phyloP scores from a whole-genome alignment of 2,888 invertebrate species.

The Hipparchia sbordonii region DNA sequence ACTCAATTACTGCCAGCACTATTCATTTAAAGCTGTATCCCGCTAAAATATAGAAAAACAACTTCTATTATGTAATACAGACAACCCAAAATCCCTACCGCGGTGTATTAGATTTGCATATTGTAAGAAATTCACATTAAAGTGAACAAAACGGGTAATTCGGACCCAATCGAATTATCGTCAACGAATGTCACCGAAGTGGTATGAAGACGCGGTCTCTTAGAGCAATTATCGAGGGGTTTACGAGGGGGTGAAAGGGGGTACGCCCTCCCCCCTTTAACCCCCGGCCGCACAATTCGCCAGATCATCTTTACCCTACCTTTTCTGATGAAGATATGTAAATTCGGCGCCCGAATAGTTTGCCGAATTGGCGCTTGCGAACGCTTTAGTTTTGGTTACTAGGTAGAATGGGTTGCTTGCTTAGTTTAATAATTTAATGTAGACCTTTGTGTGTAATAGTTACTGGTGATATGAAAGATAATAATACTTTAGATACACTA shows the following conservation, averaged over 20 bases:
- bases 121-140: conserved; percentile 46
- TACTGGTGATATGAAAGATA: too few species aligned
- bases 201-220: conserved; percentile 71
- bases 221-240: conserved; percentile 61
- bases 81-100: conserved; percentile 30
- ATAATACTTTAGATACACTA: too few species aligned
- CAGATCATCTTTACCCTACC: conserved; percentile 77
- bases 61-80: conserved; percentile 28
- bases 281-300: conserved; percentile 57
- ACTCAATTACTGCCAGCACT: conserved; percentile 31
- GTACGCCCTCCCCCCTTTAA: conserved; percentile 40
- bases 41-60: conserved; percentile 26
- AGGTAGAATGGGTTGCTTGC: conserved; percentile 13
- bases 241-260: conserved; percentile 40
- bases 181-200: conserved; percentile 65
- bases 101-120: conserved; percentile 43
- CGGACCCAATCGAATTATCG: conserved; percentile 74
- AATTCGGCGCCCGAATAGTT: conserved; percentile 49
- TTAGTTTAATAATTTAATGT: not conserved
- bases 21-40: conserved; percentile 19
- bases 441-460: too few species aligned
- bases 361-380: conserved; percentile 21
- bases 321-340: conserved; percentile 78
- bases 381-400: conserved; percentile 27
- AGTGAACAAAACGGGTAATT: conserved; percentile 58